Base-by-base conservation (phyloP, 2,797 vertebrate genomes). In the Cheirogaleus major region DNA sequence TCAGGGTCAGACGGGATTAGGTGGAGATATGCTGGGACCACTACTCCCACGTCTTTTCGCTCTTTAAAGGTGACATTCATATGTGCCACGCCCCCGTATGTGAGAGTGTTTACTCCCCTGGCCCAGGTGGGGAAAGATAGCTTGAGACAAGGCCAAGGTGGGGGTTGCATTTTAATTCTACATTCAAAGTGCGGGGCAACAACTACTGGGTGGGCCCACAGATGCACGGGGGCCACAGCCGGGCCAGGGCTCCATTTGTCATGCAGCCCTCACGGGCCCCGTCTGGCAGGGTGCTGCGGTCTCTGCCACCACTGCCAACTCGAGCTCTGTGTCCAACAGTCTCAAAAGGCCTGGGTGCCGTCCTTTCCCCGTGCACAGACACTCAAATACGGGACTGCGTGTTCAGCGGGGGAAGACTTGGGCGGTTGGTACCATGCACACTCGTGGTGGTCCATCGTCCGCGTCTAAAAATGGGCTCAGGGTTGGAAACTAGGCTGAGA, bases 221-320 rank as follows among this genome's bases (percentile, higher is more conserved):
- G 80, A 30, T 17, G 9, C 13, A 32, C 14, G 48, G 52, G 63
- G 38, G 9, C 63, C n/a, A 22, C 2, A 9, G 22, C 9, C 6
- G 41, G 79, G 50, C 41, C 27, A 15, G 61, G 80, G 50, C 2
- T 5, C 27, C 1, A 2, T 8, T 52, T 35, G 4, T 10, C 3
- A 35, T 4, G 2, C 27, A 7, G 17, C 1, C 23, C 20, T 25
- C 72, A 4, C 0, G 0, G 6, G 7, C 32, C 30, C 57, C 10
- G 1, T 38, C 32, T 43, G 9, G 9, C 13, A 15, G 57, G 12
- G 1, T 65, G 57, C 9, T 38, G 55, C 41, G 45, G 86, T 57
- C 72, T 59, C 12, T 11, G n/a, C 25, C 10, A 2, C 25, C 30
- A 30, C 2, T 2, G 32, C 59, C 59, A 76, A 11, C 72, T 73